Evolutionary conservation across 2,888 invertebrate species (phyloP), one percentile per base, ranked within the genome.

Genomic region (Saturnia pavonia): DNA sequence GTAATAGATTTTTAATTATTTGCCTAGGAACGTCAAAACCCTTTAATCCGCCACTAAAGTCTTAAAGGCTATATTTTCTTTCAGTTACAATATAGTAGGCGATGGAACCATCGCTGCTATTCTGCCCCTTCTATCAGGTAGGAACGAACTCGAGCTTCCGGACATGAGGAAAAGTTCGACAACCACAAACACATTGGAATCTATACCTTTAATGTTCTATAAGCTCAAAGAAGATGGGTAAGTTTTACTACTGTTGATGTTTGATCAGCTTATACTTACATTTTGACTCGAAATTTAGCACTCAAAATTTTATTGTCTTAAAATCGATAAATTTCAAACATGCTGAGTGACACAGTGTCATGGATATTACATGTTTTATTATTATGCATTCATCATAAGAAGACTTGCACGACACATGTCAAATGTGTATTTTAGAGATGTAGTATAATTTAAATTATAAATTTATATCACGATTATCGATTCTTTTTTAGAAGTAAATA

Each of bases 201-300:
- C 95, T 0, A 97, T 97, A 91, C 98, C 98, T 0, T 97, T 98
- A 91, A 95, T 98, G 74, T 99, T 98, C 97, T 96, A 97, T 76
- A 95, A 97, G 70, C 96, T 96, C 77, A 95, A 95, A 70, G 89
- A 95, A 2, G 94, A 95, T 69, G 97, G 97, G 80, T 95, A 81
- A 89, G 94, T 73, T 9, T 51, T 51, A 14, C 48, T 51, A 7
- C 48, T 51, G 1, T 4, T 34, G 34, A 34, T 34, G 6, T 34
- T 34, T 34, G 34, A 34, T 34, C 3, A 34, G 34, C 34, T 34
- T 34, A 34, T 19, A 51, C 19, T 51, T 19, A 51, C 8, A 19
- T 19, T 19, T 51, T 19, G 6, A 9, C 48, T 51, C 1, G 19
- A 14, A 19, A 19, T 51, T 51, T 1, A 19, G 19, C 48, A 19